Evolutionary conservation across 2,113 vertebrate species (phyloP).

Genomic region (Pao palembangensis): DNA sequence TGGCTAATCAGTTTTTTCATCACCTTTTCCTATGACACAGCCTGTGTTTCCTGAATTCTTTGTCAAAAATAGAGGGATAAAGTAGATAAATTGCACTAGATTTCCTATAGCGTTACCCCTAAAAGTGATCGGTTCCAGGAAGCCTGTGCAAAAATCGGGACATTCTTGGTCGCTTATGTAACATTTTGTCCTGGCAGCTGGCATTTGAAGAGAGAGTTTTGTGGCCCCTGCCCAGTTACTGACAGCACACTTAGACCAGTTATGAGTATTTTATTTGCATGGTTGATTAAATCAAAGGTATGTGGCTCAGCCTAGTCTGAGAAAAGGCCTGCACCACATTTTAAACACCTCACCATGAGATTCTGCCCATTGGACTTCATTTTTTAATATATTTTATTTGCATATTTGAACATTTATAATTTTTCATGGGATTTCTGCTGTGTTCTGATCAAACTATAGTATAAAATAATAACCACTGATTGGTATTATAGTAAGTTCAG

Average conservation of each 20-base stretch:
- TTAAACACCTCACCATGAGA: not conserved
- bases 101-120: too few relatives aligned
- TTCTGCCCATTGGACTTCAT: constrained; percentile 7
- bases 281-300: constrained; percentile 60
- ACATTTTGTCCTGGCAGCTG: not conserved
- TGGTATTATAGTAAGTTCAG: not conserved
- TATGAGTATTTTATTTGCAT: constrained; percentile 51
- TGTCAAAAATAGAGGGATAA: too few relatives aligned
- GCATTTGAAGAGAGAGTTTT: not conserved
- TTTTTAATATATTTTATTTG: not conserved
- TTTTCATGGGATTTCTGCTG: not conserved
- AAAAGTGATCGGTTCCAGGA: too few relatives aligned
- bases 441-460: constrained; percentile 20
- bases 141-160: too few relatives aligned
- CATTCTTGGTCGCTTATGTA: too few relatives aligned
- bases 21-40: too few relatives aligned
- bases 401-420: too few relatives aligned
- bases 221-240: constrained; percentile 5
- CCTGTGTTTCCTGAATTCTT: too few relatives aligned
- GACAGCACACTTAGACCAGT: constrained; percentile 20
- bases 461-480: not conserved
- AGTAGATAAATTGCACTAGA: too few relatives aligned
- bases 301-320: constrained; percentile 43
- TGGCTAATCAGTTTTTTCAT: too few relatives aligned
- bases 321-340: constrained; percentile 23